A percentile compares a stretch with the other conserved stretches of the same genome.
phyloP scores from a whole-genome alignment of 2,797 vertebrate genomes.

The Lindbergichthys nudifrons region DNA sequence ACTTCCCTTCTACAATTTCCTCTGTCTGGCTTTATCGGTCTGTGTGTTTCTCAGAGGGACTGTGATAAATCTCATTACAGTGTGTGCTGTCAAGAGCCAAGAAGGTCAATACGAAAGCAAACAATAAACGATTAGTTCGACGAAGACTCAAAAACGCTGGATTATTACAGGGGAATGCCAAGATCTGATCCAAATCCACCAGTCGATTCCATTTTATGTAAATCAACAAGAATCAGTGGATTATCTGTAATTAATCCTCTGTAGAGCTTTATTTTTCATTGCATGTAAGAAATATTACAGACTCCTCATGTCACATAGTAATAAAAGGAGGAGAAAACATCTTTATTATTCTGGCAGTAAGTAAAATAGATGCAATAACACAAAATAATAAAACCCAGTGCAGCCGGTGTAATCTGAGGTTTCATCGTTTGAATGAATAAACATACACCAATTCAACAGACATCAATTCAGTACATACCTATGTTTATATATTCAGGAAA shows the following conservation, averaged over 20 bases:
- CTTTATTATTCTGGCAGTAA: too few relatives aligned
- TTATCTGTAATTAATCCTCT: slow-evolving; percentile 42
- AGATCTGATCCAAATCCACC: slow-evolving; percentile 38
- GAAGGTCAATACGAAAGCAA: slow-evolving; percentile 40
- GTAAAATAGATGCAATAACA: not conserved
- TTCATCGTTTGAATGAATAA: slow-evolving; percentile 44
- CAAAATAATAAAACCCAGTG: slow-evolving; percentile 34
- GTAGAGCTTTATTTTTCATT: slow-evolving; percentile 7
- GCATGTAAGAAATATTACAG: slow-evolving; percentile 6
- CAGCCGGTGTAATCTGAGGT: slow-evolving; percentile 25
- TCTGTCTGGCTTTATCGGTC: slow-evolving; percentile 17
- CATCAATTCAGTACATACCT: slow-evolving; percentile 14
- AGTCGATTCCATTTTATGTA: slow-evolving; percentile 29
- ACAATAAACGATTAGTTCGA: slow-evolving; percentile 25
- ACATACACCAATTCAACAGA: slow-evolving; percentile 40
- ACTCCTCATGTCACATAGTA: slow-evolving; percentile 16
- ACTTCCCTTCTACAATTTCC: slow-evolving; percentile 1
- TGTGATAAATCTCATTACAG: slow-evolving; percentile 32
- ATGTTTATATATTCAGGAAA: slow-evolving; percentile 22
- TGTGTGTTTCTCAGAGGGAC: slow-evolving; percentile 17
- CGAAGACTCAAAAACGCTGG: not conserved
- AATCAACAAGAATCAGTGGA: slow-evolving; percentile 40
- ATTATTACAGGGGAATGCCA: slow-evolving; percentile 19
- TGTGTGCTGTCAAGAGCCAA: slow-evolving; percentile 21
- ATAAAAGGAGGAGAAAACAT: slow-evolving; percentile 4